Evolutionary conservation across 2,797 vertebrate species (phyloP).

Genomic region (Cynopterus sphinx): DNA sequence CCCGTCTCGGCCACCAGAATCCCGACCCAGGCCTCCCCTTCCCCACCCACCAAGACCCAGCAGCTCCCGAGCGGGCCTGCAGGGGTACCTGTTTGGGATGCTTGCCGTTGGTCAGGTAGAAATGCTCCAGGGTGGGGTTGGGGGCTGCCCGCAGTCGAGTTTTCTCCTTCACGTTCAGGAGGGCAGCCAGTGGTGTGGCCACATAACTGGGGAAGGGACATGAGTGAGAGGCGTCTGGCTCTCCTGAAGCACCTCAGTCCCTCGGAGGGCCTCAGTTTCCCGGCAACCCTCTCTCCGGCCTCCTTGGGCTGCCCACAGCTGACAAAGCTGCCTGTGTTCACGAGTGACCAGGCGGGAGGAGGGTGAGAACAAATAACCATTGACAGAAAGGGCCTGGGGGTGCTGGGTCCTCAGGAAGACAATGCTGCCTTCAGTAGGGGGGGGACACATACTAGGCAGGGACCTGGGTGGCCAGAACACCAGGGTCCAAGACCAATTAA

Average conservation of each 20-base stretch:
- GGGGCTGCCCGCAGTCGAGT: slow-evolving; percentile 88
- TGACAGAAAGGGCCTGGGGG: slow-evolving; percentile 62
- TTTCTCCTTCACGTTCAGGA: slow-evolving; percentile 93
- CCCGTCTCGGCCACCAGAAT: background rate
- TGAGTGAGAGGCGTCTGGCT: background rate
- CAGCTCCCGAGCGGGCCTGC: background rate
- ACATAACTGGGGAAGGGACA: slow-evolving; percentile 85
- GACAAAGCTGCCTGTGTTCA: slow-evolving; percentile 78
- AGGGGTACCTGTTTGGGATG: slow-evolving; percentile 91
- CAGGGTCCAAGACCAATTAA: background rate
- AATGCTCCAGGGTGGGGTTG: slow-evolving; percentile 90
- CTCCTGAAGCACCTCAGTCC: background rate
- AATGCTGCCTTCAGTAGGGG: slow-evolving; percentile 60
- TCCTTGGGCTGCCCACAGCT: background rate
- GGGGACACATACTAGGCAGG: slow-evolving; percentile 17
- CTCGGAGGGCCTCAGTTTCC: slow-evolving; percentile 72
- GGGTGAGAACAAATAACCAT: slow-evolving; percentile 73
- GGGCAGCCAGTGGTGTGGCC: slow-evolving; percentile 90
- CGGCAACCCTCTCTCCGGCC: slow-evolving; percentile 12
- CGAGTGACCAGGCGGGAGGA: background rate
- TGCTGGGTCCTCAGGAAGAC: slow-evolving; percentile 63
- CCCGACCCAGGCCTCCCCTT: background rate
- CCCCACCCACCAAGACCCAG: background rate
- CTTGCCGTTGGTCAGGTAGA: slow-evolving; percentile 89
- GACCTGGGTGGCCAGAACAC: slow-evolving; percentile 36